Evolutionary conservation across 2,113 vertebrate species (phyloP).

Genomic region (Hystrix cristata): DNA sequence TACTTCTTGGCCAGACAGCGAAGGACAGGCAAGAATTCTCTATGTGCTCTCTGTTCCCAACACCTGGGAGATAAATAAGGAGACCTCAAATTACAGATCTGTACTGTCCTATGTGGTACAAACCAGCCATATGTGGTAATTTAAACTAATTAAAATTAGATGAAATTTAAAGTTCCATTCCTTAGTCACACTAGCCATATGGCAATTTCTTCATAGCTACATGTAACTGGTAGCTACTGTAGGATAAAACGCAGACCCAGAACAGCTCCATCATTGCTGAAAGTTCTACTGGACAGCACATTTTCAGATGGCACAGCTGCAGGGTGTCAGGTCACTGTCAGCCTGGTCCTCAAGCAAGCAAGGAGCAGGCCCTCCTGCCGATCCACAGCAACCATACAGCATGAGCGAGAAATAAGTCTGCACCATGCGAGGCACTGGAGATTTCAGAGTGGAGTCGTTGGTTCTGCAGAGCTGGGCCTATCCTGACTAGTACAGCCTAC

Average conservation of each 20-base stretch:
- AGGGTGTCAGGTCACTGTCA: not conserved
- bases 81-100: not conserved
- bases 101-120: not conserved
- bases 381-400: not conserved
- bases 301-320: not conserved
- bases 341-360: not conserved
- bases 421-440: not conserved
- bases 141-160: not conserved
- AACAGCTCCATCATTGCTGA: not conserved
- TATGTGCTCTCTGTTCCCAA: not conserved
- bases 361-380: not conserved
- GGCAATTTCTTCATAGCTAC: not conserved
- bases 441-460: not conserved
- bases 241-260: not conserved
- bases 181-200: not conserved
- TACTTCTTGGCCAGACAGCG: not conserved
- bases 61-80: not conserved
- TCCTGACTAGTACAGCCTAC: not conserved
- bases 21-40: not conserved
- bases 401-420: not conserved
- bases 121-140: not conserved
- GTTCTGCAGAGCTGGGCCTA: not conserved
- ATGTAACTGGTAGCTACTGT: not conserved
- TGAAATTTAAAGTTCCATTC: conserved; percentile 26
- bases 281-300: not conserved